Conservation (phyloP, 2,797 vertebrate genomes). For the Sebastes nivosus region DNA sequence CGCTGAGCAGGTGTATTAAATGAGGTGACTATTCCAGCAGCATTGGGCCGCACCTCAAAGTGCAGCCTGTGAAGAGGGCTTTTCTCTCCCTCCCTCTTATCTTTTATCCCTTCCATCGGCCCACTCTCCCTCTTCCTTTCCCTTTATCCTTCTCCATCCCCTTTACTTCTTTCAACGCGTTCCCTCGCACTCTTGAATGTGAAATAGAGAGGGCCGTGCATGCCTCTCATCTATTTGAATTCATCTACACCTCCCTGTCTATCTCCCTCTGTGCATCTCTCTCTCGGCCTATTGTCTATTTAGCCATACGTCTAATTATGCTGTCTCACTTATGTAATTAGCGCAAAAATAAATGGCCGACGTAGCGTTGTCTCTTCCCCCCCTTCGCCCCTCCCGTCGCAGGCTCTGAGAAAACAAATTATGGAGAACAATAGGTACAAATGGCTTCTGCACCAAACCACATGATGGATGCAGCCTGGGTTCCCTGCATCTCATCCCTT, state of each 20-base stretch:
- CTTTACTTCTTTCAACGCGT: constrained; percentile 60
- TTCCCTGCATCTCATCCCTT: constrained; percentile 73
- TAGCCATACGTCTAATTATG: constrained; percentile 82
- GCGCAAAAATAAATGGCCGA: constrained; percentile 78
- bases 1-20: constrained; percentile 77
- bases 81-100: constrained; percentile 73
- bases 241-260: constrained; percentile 61
- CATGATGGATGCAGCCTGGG: constrained; percentile 78
- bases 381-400: constrained; percentile 63
- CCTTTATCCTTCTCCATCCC: constrained; percentile 61
- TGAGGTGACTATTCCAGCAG: constrained; percentile 68
- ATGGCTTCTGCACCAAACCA: constrained; percentile 81
- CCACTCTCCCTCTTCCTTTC: constrained; percentile 37
- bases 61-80: constrained; percentile 74
- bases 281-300: constrained; percentile 73
- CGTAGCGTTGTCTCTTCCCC: constrained; percentile 54
- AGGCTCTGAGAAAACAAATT: constrained; percentile 81
- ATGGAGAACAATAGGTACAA: constrained; percentile 83
- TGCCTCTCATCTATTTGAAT: constrained; percentile 57
- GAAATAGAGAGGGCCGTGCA: constrained; percentile 49
- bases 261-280: constrained; percentile 57
- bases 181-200: constrained; percentile 58
- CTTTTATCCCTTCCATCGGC: constrained; percentile 69
- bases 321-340: constrained; percentile 84
- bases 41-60: constrained; percentile 74